Conservation (phyloP, 2,113 vertebrate species). For the Capreolus pygargus region DNA sequence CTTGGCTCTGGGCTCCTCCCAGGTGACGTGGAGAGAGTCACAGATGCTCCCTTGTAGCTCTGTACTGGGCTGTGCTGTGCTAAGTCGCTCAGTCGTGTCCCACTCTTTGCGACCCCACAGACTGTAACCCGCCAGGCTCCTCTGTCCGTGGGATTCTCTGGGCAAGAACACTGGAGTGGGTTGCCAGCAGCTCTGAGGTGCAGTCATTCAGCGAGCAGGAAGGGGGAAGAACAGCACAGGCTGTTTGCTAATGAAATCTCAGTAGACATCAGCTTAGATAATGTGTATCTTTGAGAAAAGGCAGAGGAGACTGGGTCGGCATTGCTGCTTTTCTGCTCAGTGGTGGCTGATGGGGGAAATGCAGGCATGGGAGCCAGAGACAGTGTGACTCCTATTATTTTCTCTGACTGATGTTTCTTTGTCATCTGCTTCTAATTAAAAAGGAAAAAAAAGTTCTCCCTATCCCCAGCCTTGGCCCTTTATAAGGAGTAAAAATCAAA, state of each 20-base stretch:
- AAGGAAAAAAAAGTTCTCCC: background rate
- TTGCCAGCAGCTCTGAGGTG: background rate
- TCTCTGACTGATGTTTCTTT: slow-evolving; percentile 44
- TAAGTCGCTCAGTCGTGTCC: background rate
- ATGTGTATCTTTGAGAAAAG: background rate
- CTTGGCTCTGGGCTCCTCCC: background rate
- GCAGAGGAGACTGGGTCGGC: background rate
- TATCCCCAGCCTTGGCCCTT: background rate
- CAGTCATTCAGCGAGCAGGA: background rate
- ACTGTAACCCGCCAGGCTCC: background rate
- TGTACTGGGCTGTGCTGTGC: background rate
- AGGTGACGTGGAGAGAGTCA: background rate
- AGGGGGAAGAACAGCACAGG: background rate
- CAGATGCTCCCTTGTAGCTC: background rate
- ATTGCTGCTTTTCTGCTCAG: background rate
- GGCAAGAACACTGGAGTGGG: background rate
- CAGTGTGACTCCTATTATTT: slow-evolving; percentile 9
- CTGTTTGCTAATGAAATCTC: background rate
- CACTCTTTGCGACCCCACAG: background rate
- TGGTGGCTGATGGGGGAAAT: background rate
- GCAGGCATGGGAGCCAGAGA: background rate
- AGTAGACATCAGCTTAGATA: background rate
- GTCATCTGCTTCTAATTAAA: slow-evolving; percentile 65
- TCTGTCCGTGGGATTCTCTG: background rate
- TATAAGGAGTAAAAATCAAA: slow-evolving; percentile 61